Base-by-base conservation (phyloP, 2,888 invertebrate species). In the Drosophila lutescens region DNA sequence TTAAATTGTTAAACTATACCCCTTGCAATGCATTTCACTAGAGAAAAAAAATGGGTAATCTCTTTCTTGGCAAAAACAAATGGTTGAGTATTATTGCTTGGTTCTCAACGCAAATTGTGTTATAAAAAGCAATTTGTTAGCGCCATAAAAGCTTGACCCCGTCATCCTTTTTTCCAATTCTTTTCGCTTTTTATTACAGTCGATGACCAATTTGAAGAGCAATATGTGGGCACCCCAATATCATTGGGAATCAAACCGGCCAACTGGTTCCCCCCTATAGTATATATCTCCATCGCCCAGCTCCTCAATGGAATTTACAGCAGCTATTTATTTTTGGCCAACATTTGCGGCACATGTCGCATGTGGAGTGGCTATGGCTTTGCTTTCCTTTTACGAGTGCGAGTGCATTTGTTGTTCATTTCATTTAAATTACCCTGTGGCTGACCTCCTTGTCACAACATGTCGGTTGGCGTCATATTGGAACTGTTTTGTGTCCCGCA, bases 391-490 rank as follows among this genome's bases (percentile, higher is more conserved):
- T 78, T 73, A 73, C 75, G 67, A 67, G 60, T 61, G 49, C 47
- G 74, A 82, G 30, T 47, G 76, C 77, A 87, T 87, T 87, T 87
- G 82, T 76, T 87, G 88, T 87, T 83, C 82, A 83, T 83, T 83
- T 87, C 83, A 87, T 83, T 87, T 83, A 83, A 83, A 83, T 83
- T 83, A 87, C 83, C 88, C 83, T 87, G 88, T 71, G 83, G 83
- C 88, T 85, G 83, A 83, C 86, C 88, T 79, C 87, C 81, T 67
- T 86, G 84, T 77, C 77, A 74, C 86, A 87, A 77, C 69, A 79
- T 79, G 82, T 77, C 71, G 73, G 61, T 85, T 85, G 76, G 71
- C 82, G 70, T 67, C 82, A 83, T 87, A 85, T 87, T 87, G 88
- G 79, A 77, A 75, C 81, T 66, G 70, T 78, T 74, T 77, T 56